Conservation (phyloP, 2,113 vertebrate species). For the Trichomycterus rosablanca region DNA sequence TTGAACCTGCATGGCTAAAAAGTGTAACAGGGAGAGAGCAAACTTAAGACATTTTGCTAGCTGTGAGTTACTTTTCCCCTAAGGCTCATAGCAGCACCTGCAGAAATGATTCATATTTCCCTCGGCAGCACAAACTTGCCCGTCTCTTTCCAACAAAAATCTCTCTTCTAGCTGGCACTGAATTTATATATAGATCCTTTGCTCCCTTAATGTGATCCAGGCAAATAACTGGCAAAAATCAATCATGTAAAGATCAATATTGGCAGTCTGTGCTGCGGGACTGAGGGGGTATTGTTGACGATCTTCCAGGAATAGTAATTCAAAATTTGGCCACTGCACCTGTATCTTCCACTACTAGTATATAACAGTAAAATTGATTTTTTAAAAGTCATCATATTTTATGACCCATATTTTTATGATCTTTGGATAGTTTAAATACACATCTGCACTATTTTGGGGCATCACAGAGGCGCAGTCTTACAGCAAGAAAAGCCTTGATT, state of each 20-base stretch:
- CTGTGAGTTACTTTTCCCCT: conserved; percentile 26
- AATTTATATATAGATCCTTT: conserved; percentile 9
- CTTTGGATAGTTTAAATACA: no score
- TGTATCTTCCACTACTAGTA: not conserved
- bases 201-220: conserved; percentile 26
- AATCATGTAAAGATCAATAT: conserved; percentile 30
- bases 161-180: conserved; percentile 15
- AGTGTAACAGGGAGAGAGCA: not conserved
- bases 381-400: no score
- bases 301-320: conserved; percentile 16
- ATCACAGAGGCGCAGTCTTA: no score
- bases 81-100: conserved; percentile 20
- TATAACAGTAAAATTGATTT: not conserved
- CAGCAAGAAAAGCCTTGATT: no score
- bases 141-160: conserved; percentile 29
- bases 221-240: conserved; percentile 24
- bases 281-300: conserved; percentile 2
- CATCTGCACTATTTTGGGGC: no score
- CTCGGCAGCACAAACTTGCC: not conserved
- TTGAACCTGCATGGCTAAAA: conserved; percentile 16
- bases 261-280: conserved; percentile 7
- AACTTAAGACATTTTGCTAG: conserved; percentile 6
- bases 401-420: no score
- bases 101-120: conserved; percentile 38
- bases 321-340: not conserved